Evolutionary conservation across 2,888 invertebrate genomes (phyloP), one percentile per base, ranked within the genome.

Genomic region (Cryptocheilus praepositus): DNA sequence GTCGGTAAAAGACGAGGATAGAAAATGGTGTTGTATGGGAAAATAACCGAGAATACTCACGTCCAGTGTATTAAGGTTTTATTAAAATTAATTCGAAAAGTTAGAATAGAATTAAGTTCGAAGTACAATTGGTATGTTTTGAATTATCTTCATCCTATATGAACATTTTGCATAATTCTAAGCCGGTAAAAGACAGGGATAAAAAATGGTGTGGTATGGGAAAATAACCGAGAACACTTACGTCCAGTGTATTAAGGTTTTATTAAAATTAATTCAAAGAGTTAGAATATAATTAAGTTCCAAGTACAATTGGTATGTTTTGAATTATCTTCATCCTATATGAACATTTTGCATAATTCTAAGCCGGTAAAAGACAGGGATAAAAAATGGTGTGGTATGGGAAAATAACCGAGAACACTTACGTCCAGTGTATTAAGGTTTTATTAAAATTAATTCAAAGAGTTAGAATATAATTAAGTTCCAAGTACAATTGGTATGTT

Each of bases 201-300:
- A n/a, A n/a, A n/a, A n/a, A n/a, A 49, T 1, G 2, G 13, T 18
- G 19, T 45, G n/a, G 13, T 11, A 36, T 11, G 8, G 4, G 4
- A 11, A 11, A 36, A 36, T 36, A 36, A 36, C 1, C 11, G 8
- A 36, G 36, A 36, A 36, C 36, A 36, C 2, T 36, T 36, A 36
- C 22, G 52, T 69, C 70, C 68, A 78, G 83, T 84, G 83, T 86
- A 84, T 81, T 81, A 83, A 76, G 81, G 83, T 85, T 85, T 85
- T 85, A 87, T 85, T 86, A 83, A 86, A 87, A 86, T 74, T 81
- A 83, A 84, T 84, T 85, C 57, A 75, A 81, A 83, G 82, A 85
- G 79, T 81, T 74, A 80, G 78, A 83, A 82, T 80, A 71, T 81
- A 81, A 76, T 80, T 74, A 81, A 77, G 72, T 77, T 81, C 73